A percentile compares a stretch with the other conserved stretches of the same genome.
Conservation (phyloP, 37 sponge, comb jelly and placozoan species). For the Chondrilla cf. caribensis region DNA sequence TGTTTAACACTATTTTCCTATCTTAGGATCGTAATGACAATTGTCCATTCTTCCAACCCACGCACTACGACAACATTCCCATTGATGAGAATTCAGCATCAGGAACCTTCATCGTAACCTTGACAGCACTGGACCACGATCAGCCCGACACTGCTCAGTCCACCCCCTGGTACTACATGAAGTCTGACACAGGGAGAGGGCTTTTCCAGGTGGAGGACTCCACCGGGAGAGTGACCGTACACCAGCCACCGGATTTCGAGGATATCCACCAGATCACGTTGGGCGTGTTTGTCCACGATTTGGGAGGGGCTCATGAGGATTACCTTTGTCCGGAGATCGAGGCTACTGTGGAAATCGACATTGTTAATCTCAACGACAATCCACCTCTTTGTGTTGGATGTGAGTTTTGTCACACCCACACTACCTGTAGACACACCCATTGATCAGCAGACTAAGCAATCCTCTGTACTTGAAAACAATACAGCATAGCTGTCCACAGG, state of each 20-base stretch:
- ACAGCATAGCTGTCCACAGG: background rate
- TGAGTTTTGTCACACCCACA: background rate
- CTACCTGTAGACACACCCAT: background rate
- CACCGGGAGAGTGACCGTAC: background rate
- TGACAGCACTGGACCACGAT: background rate
- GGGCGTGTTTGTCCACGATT: background rate
- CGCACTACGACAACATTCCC: background rate
- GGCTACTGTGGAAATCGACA: conserved; percentile 17
- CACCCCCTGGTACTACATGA: background rate
- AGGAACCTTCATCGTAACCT: background rate
- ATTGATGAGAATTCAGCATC: background rate
- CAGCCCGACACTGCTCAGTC: conserved; percentile 8
- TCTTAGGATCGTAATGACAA: conserved; percentile 6
- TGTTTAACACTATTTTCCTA: no score
- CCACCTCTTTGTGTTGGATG: background rate
- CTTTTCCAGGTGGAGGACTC: conserved; percentile 12
- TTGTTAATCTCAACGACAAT: conserved; percentile 3
- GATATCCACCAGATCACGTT: conserved; percentile 16
- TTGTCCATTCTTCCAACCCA: conserved; percentile 2
- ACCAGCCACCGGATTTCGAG: background rate
- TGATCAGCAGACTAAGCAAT: background rate
- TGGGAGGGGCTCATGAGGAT: background rate
- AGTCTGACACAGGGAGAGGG: conserved; percentile 14
- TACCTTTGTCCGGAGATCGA: conserved; percentile 6
- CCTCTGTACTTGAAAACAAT: background rate